Percentiles rank a stretch among this genome's conserved stretches.
Conservation (phyloP, 2,888 invertebrate genomes). For the Cotesia congregata region DNA sequence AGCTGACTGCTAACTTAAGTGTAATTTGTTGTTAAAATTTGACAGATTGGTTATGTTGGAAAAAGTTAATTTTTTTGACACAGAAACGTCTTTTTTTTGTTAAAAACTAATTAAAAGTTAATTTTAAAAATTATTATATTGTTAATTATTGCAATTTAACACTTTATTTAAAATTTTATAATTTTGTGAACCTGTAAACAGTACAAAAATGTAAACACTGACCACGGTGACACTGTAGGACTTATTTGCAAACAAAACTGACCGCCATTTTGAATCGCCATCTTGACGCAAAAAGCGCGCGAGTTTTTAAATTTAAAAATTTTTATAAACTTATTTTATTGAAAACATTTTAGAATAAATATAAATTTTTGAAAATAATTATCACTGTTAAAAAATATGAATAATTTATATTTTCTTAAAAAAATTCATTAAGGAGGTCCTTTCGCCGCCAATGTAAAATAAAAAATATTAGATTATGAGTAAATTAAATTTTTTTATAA, state of each 20-base stretch:
- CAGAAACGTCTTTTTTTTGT: not conserved
- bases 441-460: too few relatives aligned
- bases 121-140: not conserved
- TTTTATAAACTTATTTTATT: too few relatives aligned
- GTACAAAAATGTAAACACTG: not conserved
- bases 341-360: too few relatives aligned
- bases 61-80: not conserved
- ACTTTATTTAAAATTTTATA: not conserved
- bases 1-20: too few relatives aligned
- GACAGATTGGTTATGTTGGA: not conserved
- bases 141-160: not conserved
- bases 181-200: not conserved
- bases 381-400: too few relatives aligned
- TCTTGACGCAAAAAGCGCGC: constrained; percentile 2
- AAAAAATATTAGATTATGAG: too few relatives aligned
- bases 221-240: not conserved
- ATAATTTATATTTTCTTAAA: too few relatives aligned
- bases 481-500: too few relatives aligned
- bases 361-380: too few relatives aligned
- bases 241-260: not conserved
- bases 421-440: too few relatives aligned
- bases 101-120: not conserved
- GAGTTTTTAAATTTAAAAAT: constrained; percentile 10
- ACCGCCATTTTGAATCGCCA: constrained; percentile 33
- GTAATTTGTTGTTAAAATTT: not conserved